A percentile compares a stretch with the other conserved stretches of the same genome.
These are phyloP conservation scores for Plebejus melissa DNA, from an alignment of 2,888 invertebrate species.

Conservation along the genomic window DNA sequence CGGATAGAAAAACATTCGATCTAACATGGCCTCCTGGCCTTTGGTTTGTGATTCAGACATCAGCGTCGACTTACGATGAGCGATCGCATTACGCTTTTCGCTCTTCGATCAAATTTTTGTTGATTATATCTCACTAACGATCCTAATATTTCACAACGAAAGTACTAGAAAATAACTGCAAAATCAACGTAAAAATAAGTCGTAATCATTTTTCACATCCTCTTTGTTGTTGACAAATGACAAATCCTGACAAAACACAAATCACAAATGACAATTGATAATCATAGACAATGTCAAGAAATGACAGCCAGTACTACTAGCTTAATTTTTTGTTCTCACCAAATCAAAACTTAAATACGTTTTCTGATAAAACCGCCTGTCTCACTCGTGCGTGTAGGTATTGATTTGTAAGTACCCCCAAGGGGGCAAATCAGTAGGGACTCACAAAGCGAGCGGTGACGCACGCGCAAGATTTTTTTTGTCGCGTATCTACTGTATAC, in stretches of 20 bases:
- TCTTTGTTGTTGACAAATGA: conserved; percentile 9
- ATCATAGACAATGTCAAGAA: no score
- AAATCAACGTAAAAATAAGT: neutral
- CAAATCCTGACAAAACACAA: neutral
- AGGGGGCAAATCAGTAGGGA: no score
- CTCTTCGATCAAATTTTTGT: conserved; percentile 36
- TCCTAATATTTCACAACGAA: neutral
- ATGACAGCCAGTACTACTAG: no score
- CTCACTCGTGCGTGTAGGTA: no score
- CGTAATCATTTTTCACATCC: neutral
- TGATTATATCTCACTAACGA: neutral
- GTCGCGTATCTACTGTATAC: no score
- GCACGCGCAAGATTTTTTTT: no score
- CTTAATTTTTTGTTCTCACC: no score
- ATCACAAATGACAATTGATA: no score
- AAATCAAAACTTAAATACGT: no score
- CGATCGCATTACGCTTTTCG: conserved; percentile 65
- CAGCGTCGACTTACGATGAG: conserved; percentile 59
- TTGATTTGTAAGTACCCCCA: no score
- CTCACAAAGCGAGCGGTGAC: no score
- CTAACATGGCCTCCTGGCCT: conserved; percentile 60
- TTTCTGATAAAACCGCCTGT: no score
- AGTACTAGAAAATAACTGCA: neutral
- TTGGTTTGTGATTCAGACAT: conserved; percentile 66
- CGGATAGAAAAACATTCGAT: conserved; percentile 68